Percentiles rank a stretch among this genome's conserved stretches.
Conservation (phyloP, 2,888 invertebrate species). For the Conops quadrifasciatus region DNA sequence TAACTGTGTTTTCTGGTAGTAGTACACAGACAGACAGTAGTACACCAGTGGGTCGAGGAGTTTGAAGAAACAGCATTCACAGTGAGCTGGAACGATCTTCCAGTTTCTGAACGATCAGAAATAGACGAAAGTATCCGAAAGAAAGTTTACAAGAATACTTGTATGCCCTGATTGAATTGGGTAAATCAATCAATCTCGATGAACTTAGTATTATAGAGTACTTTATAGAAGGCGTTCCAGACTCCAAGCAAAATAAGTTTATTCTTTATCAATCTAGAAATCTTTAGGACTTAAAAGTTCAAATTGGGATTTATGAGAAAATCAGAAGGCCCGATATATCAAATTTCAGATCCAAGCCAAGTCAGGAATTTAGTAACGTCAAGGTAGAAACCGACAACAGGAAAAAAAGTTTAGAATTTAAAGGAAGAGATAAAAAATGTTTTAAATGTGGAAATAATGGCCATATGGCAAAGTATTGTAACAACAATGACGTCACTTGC, state of each 20-base stretch:
- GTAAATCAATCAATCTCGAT: conserved; percentile 19
- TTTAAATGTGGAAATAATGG: neutral
- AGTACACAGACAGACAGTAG: neutral
- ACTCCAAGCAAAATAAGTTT: conserved; percentile 18
- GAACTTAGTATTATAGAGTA: conserved; percentile 28
- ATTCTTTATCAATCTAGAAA: conserved; percentile 15
- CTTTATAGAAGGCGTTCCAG: conserved; percentile 28
- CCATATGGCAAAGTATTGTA: neutral
- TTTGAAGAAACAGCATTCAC: neutral
- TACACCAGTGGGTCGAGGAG: neutral
- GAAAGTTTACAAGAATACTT: conserved; percentile 25
- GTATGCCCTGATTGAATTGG: conserved; percentile 12
- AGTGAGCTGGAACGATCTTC: conserved; percentile 15
- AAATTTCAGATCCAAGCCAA: neutral
- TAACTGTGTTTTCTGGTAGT: neutral
- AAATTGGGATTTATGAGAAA: conserved; percentile 22
- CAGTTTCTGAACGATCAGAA: conserved; percentile 18
- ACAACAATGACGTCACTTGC: neutral
- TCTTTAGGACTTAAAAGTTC: neutral
- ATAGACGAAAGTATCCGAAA: neutral
- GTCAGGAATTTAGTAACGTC: neutral
- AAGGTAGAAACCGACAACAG: neutral
- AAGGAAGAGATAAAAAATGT: neutral
- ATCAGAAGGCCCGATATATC: neutral
- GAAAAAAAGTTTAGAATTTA: too few relatives aligned